A percentile compares a stretch with the other conserved stretches of the same genome.
phyloP scores from a whole-genome alignment of 1,140 invertebrate species.

The Capitella teleta region DNA sequence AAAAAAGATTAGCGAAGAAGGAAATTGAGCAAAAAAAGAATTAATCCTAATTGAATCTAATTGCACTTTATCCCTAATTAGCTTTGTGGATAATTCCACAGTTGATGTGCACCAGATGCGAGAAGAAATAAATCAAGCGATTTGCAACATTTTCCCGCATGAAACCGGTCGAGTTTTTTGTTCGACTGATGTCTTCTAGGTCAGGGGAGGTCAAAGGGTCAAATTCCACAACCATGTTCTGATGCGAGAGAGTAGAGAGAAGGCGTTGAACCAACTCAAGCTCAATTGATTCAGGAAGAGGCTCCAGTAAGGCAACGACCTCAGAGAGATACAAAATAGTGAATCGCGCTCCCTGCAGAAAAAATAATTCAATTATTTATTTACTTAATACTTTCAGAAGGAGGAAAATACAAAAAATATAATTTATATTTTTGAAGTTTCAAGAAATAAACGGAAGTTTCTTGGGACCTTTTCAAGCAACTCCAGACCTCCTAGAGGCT shows the following conservation, averaged over 20 bases:
- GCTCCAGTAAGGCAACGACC: background rate
- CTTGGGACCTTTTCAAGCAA: slow-evolving; percentile 51
- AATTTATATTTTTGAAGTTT: too few relatives aligned
- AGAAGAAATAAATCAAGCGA: slow-evolving; percentile 1
- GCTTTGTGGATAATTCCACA: too few relatives aligned
- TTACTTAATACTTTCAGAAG: too few relatives aligned
- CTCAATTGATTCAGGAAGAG: slow-evolving; percentile 48
- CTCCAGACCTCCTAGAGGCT: slow-evolving; percentile 48
- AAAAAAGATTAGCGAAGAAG: too few relatives aligned
- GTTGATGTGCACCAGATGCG: too few relatives aligned
- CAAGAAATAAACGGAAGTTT: too few relatives aligned
- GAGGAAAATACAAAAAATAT: too few relatives aligned
- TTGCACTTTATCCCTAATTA: too few relatives aligned
- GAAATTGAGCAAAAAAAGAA: too few relatives aligned
- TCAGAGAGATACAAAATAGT: background rate
- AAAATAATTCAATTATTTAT: too few relatives aligned
- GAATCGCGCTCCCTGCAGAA: background rate
- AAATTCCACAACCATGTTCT: slow-evolving; percentile 7
- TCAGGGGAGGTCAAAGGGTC: background rate
- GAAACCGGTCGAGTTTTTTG: background rate
- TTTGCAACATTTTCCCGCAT: slow-evolving; percentile 1
- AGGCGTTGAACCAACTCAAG: slow-evolving; percentile 42
- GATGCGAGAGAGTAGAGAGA: slow-evolving; percentile 20
- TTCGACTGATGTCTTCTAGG: background rate
- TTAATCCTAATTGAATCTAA: too few relatives aligned